Evolutionary conservation across 2,113 vertebrate species (phyloP).

Genomic region (Nanorana parkeri): DNA sequence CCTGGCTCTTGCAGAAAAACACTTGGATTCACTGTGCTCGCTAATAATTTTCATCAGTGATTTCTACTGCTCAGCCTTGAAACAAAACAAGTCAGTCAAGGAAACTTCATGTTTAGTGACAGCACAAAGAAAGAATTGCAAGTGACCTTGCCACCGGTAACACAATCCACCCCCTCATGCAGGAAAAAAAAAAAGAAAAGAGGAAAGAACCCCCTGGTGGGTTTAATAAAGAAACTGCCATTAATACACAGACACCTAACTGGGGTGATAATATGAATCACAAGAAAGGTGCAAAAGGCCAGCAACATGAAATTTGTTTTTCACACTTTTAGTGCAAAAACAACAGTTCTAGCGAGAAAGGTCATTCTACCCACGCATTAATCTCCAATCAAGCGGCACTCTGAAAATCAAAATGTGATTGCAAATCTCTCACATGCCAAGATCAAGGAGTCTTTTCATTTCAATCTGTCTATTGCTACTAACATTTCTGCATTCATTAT

Average conservation of each 20-base stretch:
- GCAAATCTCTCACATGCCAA: slow-evolving; percentile 68
- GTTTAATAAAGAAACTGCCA: slow-evolving; percentile 56
- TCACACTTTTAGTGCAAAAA: slow-evolving; percentile 73
- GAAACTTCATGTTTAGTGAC: slow-evolving; percentile 48
- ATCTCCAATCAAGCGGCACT: slow-evolving; percentile 72
- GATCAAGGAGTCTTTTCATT: slow-evolving; percentile 66
- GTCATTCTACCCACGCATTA: slow-evolving; percentile 69
- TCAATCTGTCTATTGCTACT: slow-evolving; percentile 63
- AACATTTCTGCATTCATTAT: slow-evolving; percentile 68
- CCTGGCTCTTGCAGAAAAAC: neutral
- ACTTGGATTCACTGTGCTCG: slow-evolving; percentile 58
- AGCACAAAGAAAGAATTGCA: slow-evolving; percentile 59
- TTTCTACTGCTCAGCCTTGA: slow-evolving; percentile 40
- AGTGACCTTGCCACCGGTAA: slow-evolving; percentile 57
- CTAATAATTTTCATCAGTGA: slow-evolving; percentile 52
- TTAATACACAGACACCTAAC: slow-evolving; percentile 63
- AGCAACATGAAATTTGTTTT: slow-evolving; percentile 75
- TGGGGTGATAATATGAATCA: slow-evolving; percentile 64
- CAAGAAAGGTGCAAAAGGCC: slow-evolving; percentile 67
- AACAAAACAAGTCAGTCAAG: slow-evolving; percentile 56
- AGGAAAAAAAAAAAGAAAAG: slow-evolving; percentile 23
- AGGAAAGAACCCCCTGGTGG: slow-evolving; percentile 24
- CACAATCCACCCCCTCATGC: slow-evolving; percentile 52
- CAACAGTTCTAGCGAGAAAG: slow-evolving; percentile 67
- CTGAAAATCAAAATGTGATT: slow-evolving; percentile 74